These are phyloP conservation scores for Synaphobranchus kaupii DNA, from an alignment of 2,797 vertebrate genomes.

Conservation along the genomic window DNA sequence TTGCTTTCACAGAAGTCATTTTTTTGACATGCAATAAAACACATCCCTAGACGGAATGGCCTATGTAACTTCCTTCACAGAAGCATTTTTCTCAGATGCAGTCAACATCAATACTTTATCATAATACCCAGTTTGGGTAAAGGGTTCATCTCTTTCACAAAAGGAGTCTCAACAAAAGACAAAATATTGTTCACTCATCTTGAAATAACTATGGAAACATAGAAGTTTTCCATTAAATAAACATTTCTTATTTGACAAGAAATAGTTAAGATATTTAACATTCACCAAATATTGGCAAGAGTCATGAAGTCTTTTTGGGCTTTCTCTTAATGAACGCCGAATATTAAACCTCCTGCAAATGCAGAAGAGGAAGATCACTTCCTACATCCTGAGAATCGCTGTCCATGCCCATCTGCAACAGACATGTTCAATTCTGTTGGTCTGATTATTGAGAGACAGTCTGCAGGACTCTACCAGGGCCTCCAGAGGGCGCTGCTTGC, in stretches of 20 bases:
- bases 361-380: no score
- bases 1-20: no score
- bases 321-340: no score
- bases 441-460: neutral
- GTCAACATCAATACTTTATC: neutral
- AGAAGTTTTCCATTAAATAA: neutral
- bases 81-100: neutral
- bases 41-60: neutral
- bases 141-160: conserved; percentile 2
- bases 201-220: neutral
- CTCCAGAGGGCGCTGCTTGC: conserved; percentile 31
- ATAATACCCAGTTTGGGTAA: conserved; percentile 44
- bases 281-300: no score
- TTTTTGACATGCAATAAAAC: neutral
- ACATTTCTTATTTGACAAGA: neutral
- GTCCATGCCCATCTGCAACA: neutral
- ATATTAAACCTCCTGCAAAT: no score
- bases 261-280: no score
- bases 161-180: neutral
- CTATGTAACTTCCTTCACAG: neutral
- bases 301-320: no score
- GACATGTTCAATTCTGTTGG: neutral
- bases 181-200: neutral
- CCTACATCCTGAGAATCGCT: neutral
- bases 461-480: conserved; percentile 30